phyloP scores from a whole-genome alignment of 2,888 invertebrate genomes.

The Caenorhabditis zanzibari region DNA sequence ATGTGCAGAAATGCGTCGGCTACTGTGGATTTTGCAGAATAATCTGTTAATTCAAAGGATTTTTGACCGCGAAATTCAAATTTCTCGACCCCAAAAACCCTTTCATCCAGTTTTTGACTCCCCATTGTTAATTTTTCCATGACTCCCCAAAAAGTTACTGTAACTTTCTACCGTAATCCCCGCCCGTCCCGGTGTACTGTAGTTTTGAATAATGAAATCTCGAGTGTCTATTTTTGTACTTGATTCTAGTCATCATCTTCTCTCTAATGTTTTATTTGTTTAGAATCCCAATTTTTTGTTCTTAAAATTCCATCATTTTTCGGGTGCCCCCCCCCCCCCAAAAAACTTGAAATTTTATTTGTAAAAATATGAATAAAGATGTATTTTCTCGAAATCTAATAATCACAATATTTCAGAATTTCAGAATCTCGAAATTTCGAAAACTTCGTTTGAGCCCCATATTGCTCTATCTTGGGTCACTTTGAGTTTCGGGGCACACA shows the following conservation, averaged over 20 bases:
- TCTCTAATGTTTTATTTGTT: neutral
- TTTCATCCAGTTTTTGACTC: no score
- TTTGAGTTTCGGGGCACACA: neutral
- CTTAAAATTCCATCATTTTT: neutral
- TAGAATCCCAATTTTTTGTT: neutral
- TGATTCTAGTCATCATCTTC: neutral
- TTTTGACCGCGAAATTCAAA: neutral
- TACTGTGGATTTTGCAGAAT: slow-evolving; percentile 49
- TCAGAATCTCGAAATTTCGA: neutral
- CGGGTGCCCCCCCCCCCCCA: no score
- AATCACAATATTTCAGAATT: neutral
- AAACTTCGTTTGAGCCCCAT: neutral
- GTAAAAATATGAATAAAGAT: no score
- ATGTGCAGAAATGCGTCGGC: slow-evolving; percentile 68
- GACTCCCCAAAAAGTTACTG: no score
- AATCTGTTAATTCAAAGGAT: neutral
- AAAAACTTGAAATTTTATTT: no score
- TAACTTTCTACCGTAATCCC: no score
- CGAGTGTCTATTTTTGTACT: neutral
- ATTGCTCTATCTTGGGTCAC: neutral
- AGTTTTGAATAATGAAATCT: neutral
- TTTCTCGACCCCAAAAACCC: neutral
- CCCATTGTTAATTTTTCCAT: no score
- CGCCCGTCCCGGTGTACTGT: neutral
- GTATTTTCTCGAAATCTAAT: neutral